Percentiles rank a stretch among this genome's conserved stretches.
Conservation (phyloP, 1,140 invertebrate genomes). For the Argopecten irradians region DNA sequence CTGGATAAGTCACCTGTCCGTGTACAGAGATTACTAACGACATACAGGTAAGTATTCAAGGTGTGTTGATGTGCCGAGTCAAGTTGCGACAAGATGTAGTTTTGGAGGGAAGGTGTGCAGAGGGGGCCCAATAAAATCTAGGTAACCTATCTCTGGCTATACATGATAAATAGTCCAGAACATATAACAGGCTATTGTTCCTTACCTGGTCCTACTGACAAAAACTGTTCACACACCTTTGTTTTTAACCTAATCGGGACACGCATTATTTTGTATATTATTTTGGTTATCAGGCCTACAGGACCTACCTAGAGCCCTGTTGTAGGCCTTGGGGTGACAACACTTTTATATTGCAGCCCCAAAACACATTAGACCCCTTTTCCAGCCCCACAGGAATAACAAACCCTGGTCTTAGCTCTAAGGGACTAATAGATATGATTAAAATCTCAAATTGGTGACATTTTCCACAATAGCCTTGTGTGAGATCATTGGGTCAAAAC, state of each 20-base stretch:
- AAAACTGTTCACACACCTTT: no score
- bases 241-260: no score
- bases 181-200: background rate
- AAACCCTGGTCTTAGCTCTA: no score
- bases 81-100: background rate
- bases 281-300: no score
- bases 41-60: background rate
- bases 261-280: no score
- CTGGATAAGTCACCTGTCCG: background rate
- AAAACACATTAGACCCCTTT: no score
- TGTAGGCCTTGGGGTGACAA: no score
- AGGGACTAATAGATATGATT: background rate
- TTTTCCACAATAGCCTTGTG: background rate
- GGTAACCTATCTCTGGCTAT: background rate
- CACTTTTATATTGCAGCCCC: no score
- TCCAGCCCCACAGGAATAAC: no score
- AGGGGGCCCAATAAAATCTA: background rate
- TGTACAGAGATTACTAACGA: background rate
- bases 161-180: background rate
- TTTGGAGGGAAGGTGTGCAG: background rate
- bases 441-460: background rate
- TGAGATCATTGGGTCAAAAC: constrained; percentile 4
- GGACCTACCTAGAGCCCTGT: no score
- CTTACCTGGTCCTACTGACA: no score
- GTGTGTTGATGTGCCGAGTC: background rate